Percentiles rank a stretch among this genome's conserved stretches.
Conservation (phyloP, 1,140 invertebrate species). For the Charaxes varanes region DNA sequence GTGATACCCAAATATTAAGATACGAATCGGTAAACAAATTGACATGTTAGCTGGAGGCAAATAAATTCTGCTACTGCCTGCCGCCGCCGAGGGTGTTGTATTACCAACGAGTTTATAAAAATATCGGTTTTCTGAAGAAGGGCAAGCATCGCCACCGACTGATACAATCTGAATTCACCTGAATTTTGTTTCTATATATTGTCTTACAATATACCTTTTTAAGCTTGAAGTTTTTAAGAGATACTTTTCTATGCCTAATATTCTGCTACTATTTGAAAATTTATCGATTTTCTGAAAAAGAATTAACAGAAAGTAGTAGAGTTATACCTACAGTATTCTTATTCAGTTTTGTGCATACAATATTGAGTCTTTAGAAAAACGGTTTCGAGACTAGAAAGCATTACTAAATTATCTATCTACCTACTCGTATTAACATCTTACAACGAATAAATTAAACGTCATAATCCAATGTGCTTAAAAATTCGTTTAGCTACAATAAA, state of each 20-base stretch:
- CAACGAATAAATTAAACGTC: not conserved
- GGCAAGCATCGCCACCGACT: constrained; percentile 15
- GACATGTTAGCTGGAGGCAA: constrained; percentile 29
- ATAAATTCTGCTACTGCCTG: constrained; percentile 39
- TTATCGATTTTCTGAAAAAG: too few relatives aligned
- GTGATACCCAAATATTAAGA: too few relatives aligned
- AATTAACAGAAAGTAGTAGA: too few relatives aligned
- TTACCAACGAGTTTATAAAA: constrained; percentile 50
- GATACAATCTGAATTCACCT: constrained; percentile 9
- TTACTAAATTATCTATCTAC: too few relatives aligned
- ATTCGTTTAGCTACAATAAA: not conserved
- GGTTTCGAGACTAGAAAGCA: too few relatives aligned
- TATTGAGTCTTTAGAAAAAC: too few relatives aligned
- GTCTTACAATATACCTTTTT: not conserved
- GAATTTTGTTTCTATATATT: not conserved
- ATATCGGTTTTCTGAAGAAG: constrained; percentile 42
- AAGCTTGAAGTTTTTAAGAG: not conserved
- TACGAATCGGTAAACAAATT: constrained; percentile 34
- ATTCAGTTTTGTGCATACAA: too few relatives aligned
- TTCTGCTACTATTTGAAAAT: too few relatives aligned
- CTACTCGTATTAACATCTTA: too few relatives aligned
- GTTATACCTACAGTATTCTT: too few relatives aligned
- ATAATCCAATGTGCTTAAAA: not conserved
- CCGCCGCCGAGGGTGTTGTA: constrained; percentile 23
- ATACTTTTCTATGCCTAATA: not conserved